Base-by-base conservation (phyloP, 2,888 invertebrate genomes). In the Anodontia alba region DNA sequence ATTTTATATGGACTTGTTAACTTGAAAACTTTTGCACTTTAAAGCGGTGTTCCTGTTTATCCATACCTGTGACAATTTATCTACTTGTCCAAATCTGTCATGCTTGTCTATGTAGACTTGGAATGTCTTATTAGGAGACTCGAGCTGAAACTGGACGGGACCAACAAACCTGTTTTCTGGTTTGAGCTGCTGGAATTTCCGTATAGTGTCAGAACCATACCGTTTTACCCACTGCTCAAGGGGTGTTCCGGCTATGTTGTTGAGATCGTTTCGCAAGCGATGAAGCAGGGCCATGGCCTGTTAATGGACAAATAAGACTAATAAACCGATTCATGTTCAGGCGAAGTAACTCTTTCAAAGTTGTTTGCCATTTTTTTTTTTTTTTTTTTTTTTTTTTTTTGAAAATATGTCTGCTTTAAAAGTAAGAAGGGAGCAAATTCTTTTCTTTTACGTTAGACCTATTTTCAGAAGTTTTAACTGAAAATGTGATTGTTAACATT, bases 41-140 rank as follows among this genome's bases (percentile, higher is more conserved):
- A n/a, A n/a, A n/a, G n/a, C n/a, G n/a, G n/a, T n/a, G n/a, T n/a
- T n/a, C n/a, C n/a, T n/a, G n/a, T n/a, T n/a, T n/a, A n/a, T n/a
- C n/a, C 20, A 46, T 68, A 98, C 98, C 96, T 98, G 98, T 10
- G 99, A 99, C 72, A 99, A 95, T 95, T 98, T 98, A 94, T 99
- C 99, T 95, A 98, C 97, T 80, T 97, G 95, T 75, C 96, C 96
- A 94, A 98, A 98, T 94, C 97, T 96, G 91, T 98, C 96, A 81
- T 98, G 98, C 0, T 97, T 97, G 95, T 99, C 99, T 88, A 99
- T 99, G 92, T 97, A 98, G 0, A 99, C 99, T 0, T 97, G 97
- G 94, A 99, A 98, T 94, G 97, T 97, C 87, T 98, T 96, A 12
- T 86, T 74, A 0, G 97, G 97, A 8, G 97, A 97, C 95, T 98